Evolutionary conservation across 64 coral and sea anemone species (phyloP).

Genomic region (Orbicella faveolata): DNA sequence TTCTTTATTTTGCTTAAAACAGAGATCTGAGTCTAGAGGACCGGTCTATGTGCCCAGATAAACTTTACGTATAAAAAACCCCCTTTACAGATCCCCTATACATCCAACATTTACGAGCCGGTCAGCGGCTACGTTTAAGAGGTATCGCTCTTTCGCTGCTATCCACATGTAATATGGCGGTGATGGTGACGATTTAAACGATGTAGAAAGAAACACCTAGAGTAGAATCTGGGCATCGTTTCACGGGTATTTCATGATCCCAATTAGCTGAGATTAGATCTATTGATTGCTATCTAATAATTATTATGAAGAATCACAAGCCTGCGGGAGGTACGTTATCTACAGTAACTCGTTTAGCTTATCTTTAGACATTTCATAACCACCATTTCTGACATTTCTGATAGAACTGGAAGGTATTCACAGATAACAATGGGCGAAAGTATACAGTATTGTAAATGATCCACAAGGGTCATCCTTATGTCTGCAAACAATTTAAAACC

Average conservation of each 20-base stretch:
- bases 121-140: neutral
- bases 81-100: no score
- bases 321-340: neutral
- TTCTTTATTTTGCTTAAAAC: no score
- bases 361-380: neutral
- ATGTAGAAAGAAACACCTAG: no score
- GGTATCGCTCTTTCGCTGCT: no score
- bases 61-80: no score
- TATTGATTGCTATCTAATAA: neutral
- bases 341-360: neutral
- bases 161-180: neutral
- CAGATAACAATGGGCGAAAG: neutral
- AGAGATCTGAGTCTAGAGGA: no score
- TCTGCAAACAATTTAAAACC: no score
- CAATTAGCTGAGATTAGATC: neutral
- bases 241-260: neutral
- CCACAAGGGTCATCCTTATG: no score
- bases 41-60: no score
- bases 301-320: neutral
- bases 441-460: no score
- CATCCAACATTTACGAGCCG: neutral
- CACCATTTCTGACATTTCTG: conserved; percentile 7
- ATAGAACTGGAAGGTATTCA: neutral
- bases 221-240: no score
- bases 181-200: no score